Conservation (phyloP, 2,888 invertebrate genomes). For the Athetis lepigone region DNA sequence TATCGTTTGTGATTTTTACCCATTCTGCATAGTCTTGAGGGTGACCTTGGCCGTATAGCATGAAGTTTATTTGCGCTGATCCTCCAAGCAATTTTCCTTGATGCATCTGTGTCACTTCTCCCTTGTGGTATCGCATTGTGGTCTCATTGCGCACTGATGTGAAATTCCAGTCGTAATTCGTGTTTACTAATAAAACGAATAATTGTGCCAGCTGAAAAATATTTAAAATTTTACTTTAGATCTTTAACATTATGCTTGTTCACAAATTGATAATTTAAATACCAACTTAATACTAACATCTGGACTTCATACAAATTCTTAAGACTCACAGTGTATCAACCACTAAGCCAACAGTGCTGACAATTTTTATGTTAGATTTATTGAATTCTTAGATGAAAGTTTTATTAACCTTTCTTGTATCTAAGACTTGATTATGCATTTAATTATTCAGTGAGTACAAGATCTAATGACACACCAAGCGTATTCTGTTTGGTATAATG, state of each 20-base stretch:
- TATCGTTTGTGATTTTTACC: slow-evolving; percentile 81
- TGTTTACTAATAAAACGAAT: slow-evolving; percentile 18
- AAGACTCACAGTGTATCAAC: too few relatives aligned
- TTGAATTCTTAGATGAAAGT: too few relatives aligned
- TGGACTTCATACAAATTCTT: too few relatives aligned
- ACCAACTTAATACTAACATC: too few relatives aligned
- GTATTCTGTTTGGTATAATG: too few relatives aligned
- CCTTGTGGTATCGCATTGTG: slow-evolving; percentile 25
- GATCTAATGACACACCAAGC: too few relatives aligned
- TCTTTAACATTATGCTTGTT: neutral
- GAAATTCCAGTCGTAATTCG: slow-evolving; percentile 70
- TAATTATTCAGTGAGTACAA: too few relatives aligned
- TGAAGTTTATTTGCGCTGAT: slow-evolving; percentile 85
- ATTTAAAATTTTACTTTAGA: neutral
- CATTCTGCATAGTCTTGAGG: slow-evolving; percentile 81
- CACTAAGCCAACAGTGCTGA: too few relatives aligned
- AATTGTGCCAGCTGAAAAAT: slow-evolving; percentile 42
- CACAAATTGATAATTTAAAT: too few relatives aligned
- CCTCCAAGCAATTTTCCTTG: slow-evolving; percentile 91
- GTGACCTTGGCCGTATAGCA: slow-evolving; percentile 86
- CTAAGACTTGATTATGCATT: too few relatives aligned
- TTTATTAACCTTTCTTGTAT: too few relatives aligned
- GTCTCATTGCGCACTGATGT: slow-evolving; percentile 68
- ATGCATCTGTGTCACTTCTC: slow-evolving; percentile 59
- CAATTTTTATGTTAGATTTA: too few relatives aligned